Conservation (phyloP, 2,113 vertebrate species). For the Pteropus alecto region DNA sequence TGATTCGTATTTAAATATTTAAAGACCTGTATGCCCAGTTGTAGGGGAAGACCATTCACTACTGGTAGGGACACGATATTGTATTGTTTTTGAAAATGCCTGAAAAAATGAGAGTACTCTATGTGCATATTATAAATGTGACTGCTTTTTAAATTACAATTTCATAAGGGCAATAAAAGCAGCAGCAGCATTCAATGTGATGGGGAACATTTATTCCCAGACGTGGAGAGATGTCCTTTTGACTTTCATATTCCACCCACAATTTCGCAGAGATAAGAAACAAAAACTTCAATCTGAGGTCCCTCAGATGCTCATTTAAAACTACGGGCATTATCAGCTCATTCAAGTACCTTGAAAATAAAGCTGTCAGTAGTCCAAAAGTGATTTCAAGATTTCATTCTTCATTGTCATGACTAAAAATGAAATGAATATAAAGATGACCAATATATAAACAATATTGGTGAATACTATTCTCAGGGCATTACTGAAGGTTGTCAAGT, state of each 20-base stretch:
- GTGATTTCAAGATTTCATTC: constrained; percentile 39
- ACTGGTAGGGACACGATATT: background rate
- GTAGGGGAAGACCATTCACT: background rate
- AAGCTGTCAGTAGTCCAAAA: constrained; percentile 32
- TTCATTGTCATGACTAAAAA: constrained; percentile 17
- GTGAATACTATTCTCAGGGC: background rate
- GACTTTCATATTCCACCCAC: background rate
- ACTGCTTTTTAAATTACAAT: background rate
- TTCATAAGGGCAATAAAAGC: background rate
- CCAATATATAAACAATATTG: background rate
- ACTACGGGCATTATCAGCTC: background rate
- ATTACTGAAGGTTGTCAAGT: background rate
- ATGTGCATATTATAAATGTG: background rate
- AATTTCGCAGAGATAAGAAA: background rate
- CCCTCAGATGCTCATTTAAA: constrained; percentile 11
- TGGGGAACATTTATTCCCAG: background rate
- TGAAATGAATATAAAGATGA: background rate
- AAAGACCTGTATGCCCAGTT: background rate
- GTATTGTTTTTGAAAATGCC: background rate
- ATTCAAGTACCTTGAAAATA: constrained; percentile 1
- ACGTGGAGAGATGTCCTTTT: background rate
- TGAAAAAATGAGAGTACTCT: background rate
- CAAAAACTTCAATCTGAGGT: background rate
- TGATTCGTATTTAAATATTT: background rate
- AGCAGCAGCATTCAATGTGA: background rate